Conservation (phyloP, 1,140 invertebrate species). For the Helicoverpa armigera region DNA sequence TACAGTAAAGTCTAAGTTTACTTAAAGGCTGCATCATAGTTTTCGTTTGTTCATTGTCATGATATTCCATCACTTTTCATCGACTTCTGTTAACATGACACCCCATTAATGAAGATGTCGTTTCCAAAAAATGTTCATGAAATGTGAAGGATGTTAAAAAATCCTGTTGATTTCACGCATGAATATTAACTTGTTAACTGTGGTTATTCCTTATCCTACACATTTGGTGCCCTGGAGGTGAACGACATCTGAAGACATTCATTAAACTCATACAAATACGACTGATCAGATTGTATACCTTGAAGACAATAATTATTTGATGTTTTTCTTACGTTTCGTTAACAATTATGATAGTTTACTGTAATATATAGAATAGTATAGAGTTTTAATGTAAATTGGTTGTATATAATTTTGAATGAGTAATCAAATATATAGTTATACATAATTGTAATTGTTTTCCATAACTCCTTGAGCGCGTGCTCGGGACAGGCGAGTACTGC, state of each 20-base stretch:
- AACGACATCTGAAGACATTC: constrained; percentile 15
- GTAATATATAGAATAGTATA: constrained; percentile 72
- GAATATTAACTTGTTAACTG: neutral
- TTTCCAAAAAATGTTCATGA: constrained; percentile 18
- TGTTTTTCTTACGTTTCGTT: constrained; percentile 41
- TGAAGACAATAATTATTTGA: constrained; percentile 36
- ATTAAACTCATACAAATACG: constrained; percentile 37
- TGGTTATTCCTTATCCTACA: too few relatives aligned
- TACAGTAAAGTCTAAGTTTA: constrained; percentile 54
- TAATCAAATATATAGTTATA: constrained; percentile 57
- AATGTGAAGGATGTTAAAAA: neutral
- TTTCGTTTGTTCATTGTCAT: constrained; percentile 39
- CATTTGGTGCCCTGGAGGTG: too few relatives aligned
- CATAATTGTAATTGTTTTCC: constrained; percentile 36
- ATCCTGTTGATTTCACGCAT: neutral
- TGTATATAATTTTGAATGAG: constrained; percentile 80
- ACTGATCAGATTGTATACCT: constrained; percentile 41
- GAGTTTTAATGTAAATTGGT: constrained; percentile 78
- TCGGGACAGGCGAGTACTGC: constrained; percentile 4
- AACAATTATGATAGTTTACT: constrained; percentile 53
- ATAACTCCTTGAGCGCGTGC: constrained; percentile 37
- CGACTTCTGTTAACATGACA: constrained; percentile 32
- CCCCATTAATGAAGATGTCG: constrained; percentile 29
- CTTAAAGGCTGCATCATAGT: constrained; percentile 53
- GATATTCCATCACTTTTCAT: constrained; percentile 37